These are phyloP conservation scores for Lithodes maja DNA, from an alignment of 2,888 invertebrate genomes.

Conservation along the genomic window DNA sequence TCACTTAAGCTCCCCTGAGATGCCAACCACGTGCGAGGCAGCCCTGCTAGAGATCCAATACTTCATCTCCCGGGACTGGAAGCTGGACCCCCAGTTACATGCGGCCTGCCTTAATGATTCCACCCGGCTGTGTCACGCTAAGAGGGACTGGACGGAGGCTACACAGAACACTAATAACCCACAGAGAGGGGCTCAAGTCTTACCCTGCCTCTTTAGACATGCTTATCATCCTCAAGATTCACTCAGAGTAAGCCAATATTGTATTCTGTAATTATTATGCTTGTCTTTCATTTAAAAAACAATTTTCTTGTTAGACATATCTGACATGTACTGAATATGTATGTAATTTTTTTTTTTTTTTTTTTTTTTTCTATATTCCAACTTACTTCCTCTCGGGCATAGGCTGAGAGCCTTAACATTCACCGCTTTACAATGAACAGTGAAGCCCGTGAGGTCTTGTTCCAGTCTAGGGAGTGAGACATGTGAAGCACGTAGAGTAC, in stretches of 20 bases:
- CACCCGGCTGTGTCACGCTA: constrained; percentile 85
- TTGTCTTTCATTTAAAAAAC: not conserved
- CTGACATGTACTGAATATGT: too few relatives aligned
- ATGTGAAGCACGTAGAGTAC: too few relatives aligned
- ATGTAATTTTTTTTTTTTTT: too few relatives aligned
- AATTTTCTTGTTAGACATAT: too few relatives aligned
- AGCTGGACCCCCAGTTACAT: constrained; percentile 91
- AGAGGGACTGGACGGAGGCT: constrained; percentile 84
- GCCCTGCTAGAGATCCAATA: constrained; percentile 97
- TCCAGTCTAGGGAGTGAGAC: too few relatives aligned
- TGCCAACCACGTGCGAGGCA: constrained; percentile 83
- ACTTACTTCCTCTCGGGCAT: too few relatives aligned
- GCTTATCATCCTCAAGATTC: constrained; percentile 74
- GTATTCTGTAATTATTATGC: not conserved
- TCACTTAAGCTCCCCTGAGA: constrained; percentile 78
- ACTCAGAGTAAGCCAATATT: constrained; percentile 39
- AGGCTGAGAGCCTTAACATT: too few relatives aligned
- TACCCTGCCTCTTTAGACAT: constrained; percentile 91
- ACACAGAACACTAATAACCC: constrained; percentile 73
- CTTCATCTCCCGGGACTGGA: constrained; percentile 96
- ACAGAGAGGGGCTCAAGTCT: constrained; percentile 77
- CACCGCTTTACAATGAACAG: too few relatives aligned
- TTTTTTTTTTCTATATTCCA: too few relatives aligned
- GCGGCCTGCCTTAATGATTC: constrained; percentile 93
- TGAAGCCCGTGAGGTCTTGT: too few relatives aligned